Percentiles rank a stretch among this genome's conserved stretches.
Evolutionary conservation across 2,797 vertebrate species (phyloP).

Genomic region (Bufotes viridis): DNA sequence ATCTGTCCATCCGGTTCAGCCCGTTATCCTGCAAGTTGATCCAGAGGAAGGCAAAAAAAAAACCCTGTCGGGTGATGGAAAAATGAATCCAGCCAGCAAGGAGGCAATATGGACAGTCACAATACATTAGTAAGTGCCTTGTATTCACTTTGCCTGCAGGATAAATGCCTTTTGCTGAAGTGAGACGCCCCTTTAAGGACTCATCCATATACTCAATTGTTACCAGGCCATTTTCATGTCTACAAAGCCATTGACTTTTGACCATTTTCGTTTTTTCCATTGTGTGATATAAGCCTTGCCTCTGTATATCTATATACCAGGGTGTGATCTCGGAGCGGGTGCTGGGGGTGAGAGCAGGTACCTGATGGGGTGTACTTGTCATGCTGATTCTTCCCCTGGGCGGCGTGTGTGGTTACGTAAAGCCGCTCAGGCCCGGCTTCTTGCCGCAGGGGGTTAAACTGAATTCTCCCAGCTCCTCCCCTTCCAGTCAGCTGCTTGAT

Average conservation of each 20-base stretch:
- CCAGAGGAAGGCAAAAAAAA: no score
- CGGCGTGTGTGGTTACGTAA: background rate
- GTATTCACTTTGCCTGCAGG: no score
- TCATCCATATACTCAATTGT: background rate
- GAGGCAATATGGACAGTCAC: no score
- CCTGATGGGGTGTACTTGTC: background rate
- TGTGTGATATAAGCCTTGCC: background rate
- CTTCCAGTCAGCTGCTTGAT: slow-evolving; percentile 45
- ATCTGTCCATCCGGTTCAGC: no score
- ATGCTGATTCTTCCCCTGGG: background rate
- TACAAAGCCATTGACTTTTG: background rate
- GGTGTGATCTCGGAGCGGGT: background rate
- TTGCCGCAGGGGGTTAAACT: slow-evolving; percentile 29
- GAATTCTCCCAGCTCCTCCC: slow-evolving; percentile 26
- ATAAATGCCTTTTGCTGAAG: no score
- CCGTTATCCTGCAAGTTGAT: no score
- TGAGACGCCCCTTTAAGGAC: no score
- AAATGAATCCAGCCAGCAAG: no score
- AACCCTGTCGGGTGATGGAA: no score
- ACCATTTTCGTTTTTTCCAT: background rate
- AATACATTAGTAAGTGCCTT: no score
- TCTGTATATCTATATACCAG: background rate
- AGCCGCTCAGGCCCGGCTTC: background rate
- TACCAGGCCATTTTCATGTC: background rate
- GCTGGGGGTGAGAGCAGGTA: background rate